These are phyloP conservation scores for Carcina quercana DNA, from an alignment of 2,888 invertebrate genomes.

Conservation along the genomic window DNA sequence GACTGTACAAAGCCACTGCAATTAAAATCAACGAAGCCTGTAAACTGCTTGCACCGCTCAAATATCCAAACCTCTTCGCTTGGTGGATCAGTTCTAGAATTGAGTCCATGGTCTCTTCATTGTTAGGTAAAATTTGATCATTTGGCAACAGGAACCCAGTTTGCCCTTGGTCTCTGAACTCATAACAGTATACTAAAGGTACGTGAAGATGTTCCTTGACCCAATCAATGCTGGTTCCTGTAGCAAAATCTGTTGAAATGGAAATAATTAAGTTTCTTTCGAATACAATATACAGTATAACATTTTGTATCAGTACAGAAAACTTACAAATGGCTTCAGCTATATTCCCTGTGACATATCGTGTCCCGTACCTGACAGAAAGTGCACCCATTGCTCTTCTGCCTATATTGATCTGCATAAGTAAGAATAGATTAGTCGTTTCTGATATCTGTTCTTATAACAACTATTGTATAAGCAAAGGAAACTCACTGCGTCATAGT, in stretches of 20 bases:
- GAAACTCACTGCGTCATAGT: slow-evolving; percentile 20
- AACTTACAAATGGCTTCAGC: slow-evolving; percentile 72
- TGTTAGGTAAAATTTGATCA: slow-evolving; percentile 77
- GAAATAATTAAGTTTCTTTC: neutral
- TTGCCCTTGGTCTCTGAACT: slow-evolving; percentile 79
- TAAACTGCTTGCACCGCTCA: slow-evolving; percentile 23
- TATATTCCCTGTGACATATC: slow-evolving; percentile 68
- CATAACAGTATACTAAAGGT: slow-evolving; percentile 80
- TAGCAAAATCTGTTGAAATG: slow-evolving; percentile 69
- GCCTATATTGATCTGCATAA: slow-evolving; percentile 57
- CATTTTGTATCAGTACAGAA: neutral
- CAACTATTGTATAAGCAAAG: too few relatives aligned
- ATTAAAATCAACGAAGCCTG: slow-evolving; percentile 10
- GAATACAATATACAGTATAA: neutral
- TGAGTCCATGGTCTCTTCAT: slow-evolving; percentile 73
- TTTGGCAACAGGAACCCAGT: slow-evolving; percentile 82
- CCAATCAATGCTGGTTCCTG: slow-evolving; percentile 84
- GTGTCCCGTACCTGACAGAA: slow-evolving; percentile 57
- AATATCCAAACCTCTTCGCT: slow-evolving; percentile 46
- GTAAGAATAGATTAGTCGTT: too few relatives aligned
- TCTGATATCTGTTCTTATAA: too few relatives aligned
- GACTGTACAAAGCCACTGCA: neutral
- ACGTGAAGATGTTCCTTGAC: slow-evolving; percentile 78
- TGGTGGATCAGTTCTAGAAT: slow-evolving; percentile 48
- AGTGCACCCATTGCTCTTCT: slow-evolving; percentile 66